Conservation (phyloP, 2,888 invertebrate genomes). For the Mimas tiliae region DNA sequence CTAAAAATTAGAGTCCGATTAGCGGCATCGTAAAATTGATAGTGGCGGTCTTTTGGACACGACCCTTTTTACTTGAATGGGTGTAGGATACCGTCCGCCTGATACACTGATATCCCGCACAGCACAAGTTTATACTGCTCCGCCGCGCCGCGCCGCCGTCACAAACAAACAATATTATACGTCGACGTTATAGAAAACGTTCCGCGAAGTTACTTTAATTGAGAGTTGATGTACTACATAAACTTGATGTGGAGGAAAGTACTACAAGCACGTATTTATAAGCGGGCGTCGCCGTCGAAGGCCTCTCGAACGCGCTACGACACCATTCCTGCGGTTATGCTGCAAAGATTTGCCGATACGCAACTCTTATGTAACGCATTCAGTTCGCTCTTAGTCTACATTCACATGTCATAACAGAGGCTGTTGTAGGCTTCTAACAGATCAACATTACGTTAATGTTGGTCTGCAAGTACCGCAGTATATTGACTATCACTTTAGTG, state of each 20-base stretch:
- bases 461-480: not conserved
- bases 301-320: conserved; percentile 10
- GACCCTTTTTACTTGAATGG: conserved; percentile 36
- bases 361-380: conserved; percentile 21
- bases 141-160: not conserved
- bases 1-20: conserved; percentile 4
- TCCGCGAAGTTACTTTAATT: conserved; percentile 25
- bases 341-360: not conserved
- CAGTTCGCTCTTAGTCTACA: not conserved
- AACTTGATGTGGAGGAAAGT: conserved; percentile 43
- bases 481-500: not conserved
- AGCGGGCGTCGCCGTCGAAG: conserved; percentile 6
- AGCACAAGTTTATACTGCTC: conserved; percentile 26
- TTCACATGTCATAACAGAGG: not conserved
- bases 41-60: conserved; percentile 34
- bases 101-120: no score
- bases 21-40: conserved; percentile 33
- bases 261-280: conserved; percentile 44
- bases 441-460: not conserved
- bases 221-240: conserved; percentile 35
- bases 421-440: not conserved
- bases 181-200: conserved; percentile 7
- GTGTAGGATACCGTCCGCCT: conserved; percentile 34
- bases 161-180: not conserved
- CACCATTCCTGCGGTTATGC: not conserved